Evolutionary conservation across 2,113 vertebrate species (phyloP).

Genomic region (Barnardius zonarius): DNA sequence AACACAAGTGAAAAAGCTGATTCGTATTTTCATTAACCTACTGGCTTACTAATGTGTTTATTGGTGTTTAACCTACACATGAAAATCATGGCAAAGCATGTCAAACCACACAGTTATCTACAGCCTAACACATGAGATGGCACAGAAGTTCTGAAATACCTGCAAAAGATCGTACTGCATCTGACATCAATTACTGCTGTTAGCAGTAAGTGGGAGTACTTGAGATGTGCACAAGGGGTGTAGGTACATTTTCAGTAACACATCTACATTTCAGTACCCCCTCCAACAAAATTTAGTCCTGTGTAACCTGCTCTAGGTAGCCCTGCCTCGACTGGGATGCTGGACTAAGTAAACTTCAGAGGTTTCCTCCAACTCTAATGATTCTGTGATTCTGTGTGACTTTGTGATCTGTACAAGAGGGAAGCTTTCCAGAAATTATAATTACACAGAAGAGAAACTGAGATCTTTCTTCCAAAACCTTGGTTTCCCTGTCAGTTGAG

Average conservation of each 20-base stretch:
- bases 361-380: not conserved
- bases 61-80: not conserved
- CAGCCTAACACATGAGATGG: not conserved
- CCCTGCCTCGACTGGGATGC: not conserved
- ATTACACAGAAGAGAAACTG: not conserved
- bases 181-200: not conserved
- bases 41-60: not conserved
- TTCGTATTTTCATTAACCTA: not conserved
- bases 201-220: no score
- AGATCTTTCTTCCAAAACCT: not conserved
- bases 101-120: not conserved
- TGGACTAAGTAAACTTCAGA: not conserved
- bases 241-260: not conserved
- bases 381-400: not conserved
- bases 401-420: not conserved
- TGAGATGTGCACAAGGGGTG: not conserved
- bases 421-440: not conserved
- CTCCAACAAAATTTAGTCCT: not conserved
- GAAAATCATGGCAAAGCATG: not conserved
- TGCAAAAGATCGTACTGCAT: not conserved
- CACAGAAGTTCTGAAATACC: not conserved
- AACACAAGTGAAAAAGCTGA: not conserved
- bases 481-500: not conserved
- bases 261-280: rapidly evolving
- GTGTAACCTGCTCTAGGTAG: not conserved